Evolutionary conservation across 2,113 vertebrate genomes (phyloP), one percentile per base, ranked within the genome.

Genomic region (Rousettus leschenaultii): DNA sequence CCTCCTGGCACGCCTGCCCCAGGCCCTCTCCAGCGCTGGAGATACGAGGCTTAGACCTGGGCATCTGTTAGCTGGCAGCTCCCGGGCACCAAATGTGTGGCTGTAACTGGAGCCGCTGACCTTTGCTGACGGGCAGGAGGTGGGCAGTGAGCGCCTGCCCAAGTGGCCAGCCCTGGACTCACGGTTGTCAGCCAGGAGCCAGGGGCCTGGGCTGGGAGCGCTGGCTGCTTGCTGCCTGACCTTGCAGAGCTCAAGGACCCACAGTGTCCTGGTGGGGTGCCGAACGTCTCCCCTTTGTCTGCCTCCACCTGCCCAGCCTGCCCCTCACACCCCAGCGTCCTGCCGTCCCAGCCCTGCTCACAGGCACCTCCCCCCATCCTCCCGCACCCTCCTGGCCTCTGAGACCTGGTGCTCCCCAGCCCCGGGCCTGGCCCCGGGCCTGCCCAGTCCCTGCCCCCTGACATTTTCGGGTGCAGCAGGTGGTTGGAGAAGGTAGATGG

Each of bases 61-160:
- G 35, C 30, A 22, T 68, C 30, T 59, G 43, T 79, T 14, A 86
- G 77, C 22, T 45, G 38, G 80, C 53, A n/a, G 86, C 84, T 33
- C 87, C 65, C 1, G 14, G 40, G 87, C 89, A 24, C 53, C 19
- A 6, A n/a, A 57, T 1, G 4, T 61, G 65, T 65, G 79, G 68
- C 43, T 4, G 57, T 84, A 92, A 93, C 53, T 30, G 22, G 89
- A 97, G 92, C 95, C 35, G 51, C 38, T 94, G 94, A 63, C 95
- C 66, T 96, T 96, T 77, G 40, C 70, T 5, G n/a, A n/a, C 4
- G 4, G 91, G 87, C 26, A 4, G 77, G 19, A 21, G 10, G 45
- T 43, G 73, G 8, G 55, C 3, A 3, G 21, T 30, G 11, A 30
- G 59, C 43, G n/a, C 73, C 48, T 22, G 40, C 14, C 63, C 35